These are phyloP conservation scores for Globicephala melas DNA, from an alignment of 2,113 vertebrate genomes.

Conservation along the genomic window DNA sequence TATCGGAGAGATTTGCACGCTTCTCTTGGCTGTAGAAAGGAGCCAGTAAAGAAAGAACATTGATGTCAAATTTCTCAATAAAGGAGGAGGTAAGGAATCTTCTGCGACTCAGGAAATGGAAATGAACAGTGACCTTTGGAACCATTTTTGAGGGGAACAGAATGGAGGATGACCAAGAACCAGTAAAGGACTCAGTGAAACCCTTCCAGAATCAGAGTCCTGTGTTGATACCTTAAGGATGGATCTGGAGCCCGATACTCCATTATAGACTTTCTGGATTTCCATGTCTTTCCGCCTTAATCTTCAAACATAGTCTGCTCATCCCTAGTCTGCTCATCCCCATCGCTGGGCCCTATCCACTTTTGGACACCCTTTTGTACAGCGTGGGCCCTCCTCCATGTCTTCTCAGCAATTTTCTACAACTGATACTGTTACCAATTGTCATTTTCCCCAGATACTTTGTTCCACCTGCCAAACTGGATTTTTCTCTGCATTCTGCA, in stretches of 20 bases:
- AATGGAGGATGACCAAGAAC: background rate
- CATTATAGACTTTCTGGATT: background rate
- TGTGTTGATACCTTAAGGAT: background rate
- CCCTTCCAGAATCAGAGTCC: background rate
- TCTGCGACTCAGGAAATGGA: background rate
- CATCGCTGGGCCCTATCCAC: no score
- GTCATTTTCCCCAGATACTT: background rate
- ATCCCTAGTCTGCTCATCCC: no score
- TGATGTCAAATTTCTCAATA: background rate
- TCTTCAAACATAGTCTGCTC: background rate
- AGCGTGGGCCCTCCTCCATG: no score
- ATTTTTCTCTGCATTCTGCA: background rate
- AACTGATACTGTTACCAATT: background rate
- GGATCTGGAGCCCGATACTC: background rate
- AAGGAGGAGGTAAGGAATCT: background rate
- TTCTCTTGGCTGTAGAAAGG: background rate
- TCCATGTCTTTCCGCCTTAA: background rate
- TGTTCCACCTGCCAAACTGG: background rate
- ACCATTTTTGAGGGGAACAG: background rate
- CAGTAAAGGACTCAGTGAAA: background rate
- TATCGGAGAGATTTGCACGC: background rate
- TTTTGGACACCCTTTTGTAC: background rate
- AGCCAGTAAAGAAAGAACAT: background rate
- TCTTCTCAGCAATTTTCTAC: background rate
- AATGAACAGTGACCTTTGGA: background rate